Evolutionary conservation across 1,140 invertebrate genomes (phyloP).

Genomic region (Bilobella aurantiaca): DNA sequence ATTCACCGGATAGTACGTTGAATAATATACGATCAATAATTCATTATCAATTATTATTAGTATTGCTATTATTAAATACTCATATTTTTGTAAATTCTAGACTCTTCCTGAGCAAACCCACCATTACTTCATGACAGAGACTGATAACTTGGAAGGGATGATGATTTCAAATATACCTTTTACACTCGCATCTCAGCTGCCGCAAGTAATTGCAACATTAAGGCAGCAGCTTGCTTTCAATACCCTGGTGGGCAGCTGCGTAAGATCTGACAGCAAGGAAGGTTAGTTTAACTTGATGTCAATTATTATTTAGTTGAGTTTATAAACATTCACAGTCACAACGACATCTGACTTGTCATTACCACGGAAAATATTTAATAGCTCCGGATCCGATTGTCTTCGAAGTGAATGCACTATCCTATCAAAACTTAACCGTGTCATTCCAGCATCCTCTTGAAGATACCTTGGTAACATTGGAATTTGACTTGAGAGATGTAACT

Average conservation of each 20-base stretch:
- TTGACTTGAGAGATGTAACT: slow-evolving; percentile 72
- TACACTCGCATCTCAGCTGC: slow-evolving; percentile 86
- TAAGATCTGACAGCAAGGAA: slow-evolving; percentile 59
- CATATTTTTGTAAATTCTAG: slow-evolving; percentile 35
- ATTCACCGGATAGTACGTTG: too few relatives aligned
- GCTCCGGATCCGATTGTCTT: slow-evolving; percentile 62
- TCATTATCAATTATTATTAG: too few relatives aligned
- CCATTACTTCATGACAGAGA: slow-evolving; percentile 83
- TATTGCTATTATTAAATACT: too few relatives aligned
- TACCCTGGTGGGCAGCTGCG: slow-evolving; percentile 72
- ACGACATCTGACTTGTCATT: background rate
- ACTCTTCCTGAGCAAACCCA: slow-evolving; percentile 83
- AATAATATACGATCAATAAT: too few relatives aligned
- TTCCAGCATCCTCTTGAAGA: slow-evolving; percentile 88
- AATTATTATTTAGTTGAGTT: too few relatives aligned
- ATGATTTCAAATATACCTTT: slow-evolving; percentile 76
- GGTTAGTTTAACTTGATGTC: too few relatives aligned
- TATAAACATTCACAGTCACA: too few relatives aligned
- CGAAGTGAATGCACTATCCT: slow-evolving; percentile 78
- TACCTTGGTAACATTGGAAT: slow-evolving; percentile 79
- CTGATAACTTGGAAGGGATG: slow-evolving; percentile 63
- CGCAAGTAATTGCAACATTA: slow-evolving; percentile 69
- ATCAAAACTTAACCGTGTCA: slow-evolving; percentile 75
- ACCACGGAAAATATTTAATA: background rate
- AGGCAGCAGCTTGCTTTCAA: slow-evolving; percentile 88